A percentile compares a stretch with the other conserved stretches of the same genome.
These are phyloP conservation scores for Mormyrus lacerda DNA, from an alignment of 2,113 vertebrate genomes.

Conservation along the genomic window DNA sequence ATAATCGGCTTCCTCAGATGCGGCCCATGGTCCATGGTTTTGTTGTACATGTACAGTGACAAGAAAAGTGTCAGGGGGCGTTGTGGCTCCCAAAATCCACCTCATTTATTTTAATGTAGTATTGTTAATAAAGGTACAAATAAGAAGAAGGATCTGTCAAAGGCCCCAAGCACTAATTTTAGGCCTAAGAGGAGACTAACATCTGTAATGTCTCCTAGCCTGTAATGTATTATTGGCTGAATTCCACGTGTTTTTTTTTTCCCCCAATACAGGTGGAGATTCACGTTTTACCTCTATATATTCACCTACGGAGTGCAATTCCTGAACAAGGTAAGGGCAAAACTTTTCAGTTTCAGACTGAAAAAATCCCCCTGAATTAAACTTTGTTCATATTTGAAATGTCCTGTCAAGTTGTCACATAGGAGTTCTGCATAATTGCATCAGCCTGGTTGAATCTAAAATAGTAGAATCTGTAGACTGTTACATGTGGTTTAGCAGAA, in stretches of 20 bases:
- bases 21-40: background rate
- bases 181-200: background rate
- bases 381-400: background rate
- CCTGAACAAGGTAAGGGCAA: slow-evolving; percentile 86
- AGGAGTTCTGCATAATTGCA: background rate
- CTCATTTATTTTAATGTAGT: background rate
- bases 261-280: slow-evolving; percentile 82
- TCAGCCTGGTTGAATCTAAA: background rate
- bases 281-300: slow-evolving; percentile 82
- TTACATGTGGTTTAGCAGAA: background rate
- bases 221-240: background rate
- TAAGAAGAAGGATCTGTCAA: background rate
- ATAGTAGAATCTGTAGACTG: background rate
- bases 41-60: no score
- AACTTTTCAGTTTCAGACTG: background rate
- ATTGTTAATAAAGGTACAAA: background rate
- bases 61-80: no score
- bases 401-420: background rate
- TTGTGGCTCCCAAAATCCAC: background rate
- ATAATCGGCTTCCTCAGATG: background rate
- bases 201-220: background rate
- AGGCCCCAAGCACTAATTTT: background rate
- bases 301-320: slow-evolving; percentile 87
- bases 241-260: slow-evolving; percentile 25
- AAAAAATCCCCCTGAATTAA: background rate